Conservation (phyloP, 2,113 vertebrate species). For the Macquaria australasica region DNA sequence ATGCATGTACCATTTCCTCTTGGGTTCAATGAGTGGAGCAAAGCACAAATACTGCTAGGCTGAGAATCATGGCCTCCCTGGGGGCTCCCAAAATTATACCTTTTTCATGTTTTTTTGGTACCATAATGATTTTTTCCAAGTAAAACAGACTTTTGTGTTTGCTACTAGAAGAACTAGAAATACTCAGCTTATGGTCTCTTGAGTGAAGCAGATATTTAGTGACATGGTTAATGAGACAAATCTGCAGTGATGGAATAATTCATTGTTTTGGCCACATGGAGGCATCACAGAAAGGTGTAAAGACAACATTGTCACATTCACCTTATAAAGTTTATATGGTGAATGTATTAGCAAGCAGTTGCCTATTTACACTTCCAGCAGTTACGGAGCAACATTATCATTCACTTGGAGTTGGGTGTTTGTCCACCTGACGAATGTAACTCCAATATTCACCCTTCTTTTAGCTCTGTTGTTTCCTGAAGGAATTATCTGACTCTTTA, state of each 20-base stretch:
- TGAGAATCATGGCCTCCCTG: background rate
- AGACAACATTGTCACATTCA: background rate
- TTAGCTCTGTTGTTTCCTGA: background rate
- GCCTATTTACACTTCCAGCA: background rate
- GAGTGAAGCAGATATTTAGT: background rate
- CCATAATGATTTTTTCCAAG: background rate
- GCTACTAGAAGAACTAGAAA: background rate
- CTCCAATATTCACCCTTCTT: background rate
- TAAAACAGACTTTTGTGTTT: background rate
- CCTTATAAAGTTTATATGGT: background rate
- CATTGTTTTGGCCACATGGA: background rate
- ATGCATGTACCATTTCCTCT: slow-evolving; percentile 5
- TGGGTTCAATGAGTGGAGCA: background rate
- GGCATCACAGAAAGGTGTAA: background rate
- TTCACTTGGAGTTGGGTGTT: background rate
- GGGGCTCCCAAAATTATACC: background rate
- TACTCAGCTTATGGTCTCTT: background rate
- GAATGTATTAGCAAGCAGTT: background rate
- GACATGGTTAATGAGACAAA: background rate
- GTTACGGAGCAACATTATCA: background rate
- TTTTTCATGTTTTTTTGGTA: background rate
- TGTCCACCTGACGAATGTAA: background rate
- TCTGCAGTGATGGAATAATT: background rate
- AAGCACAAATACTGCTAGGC: background rate
- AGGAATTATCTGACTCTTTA: background rate